phyloP scores from a whole-genome alignment of 2,113 vertebrate genomes.

The Otocyon megalotis region DNA sequence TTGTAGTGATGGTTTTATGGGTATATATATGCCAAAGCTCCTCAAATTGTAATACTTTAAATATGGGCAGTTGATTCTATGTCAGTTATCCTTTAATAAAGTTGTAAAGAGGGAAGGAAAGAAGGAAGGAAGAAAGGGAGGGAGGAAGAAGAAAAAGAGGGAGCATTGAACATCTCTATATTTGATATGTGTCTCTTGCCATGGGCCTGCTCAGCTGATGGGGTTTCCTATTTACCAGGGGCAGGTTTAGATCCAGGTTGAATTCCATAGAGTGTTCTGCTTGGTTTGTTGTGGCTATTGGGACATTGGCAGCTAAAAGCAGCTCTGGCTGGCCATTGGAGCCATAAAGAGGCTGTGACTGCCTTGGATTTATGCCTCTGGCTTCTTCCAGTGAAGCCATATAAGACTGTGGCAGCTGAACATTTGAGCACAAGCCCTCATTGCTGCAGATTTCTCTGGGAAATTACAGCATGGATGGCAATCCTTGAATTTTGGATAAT shows the following conservation, averaged over 20 bases:
- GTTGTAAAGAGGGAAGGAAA: background rate
- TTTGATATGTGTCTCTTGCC: background rate
- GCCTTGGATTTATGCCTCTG: background rate
- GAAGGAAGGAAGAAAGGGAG: background rate
- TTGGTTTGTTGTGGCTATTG: background rate
- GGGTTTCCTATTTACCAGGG: background rate
- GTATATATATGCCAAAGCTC: background rate
- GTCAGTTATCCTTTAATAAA: background rate
- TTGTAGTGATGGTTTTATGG: background rate
- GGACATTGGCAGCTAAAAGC: background rate
- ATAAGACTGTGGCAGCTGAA: background rate
- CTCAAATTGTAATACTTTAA: background rate
- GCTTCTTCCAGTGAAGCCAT: background rate
- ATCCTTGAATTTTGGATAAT: conserved; percentile 21
- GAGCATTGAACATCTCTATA: background rate
- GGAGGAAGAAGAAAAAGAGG: background rate
- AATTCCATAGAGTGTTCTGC: background rate
- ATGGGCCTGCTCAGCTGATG: background rate
- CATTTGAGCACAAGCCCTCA: background rate
- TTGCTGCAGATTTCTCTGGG: background rate
- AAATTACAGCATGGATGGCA: background rate
- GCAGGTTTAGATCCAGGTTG: background rate
- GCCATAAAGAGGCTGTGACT: background rate
- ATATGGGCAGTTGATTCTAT: background rate
- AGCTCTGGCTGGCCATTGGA: background rate